Evolutionary conservation across 2,797 vertebrate species (phyloP), one percentile per base, ranked within the genome.

Genomic region (Anomalospiza imberbis): DNA sequence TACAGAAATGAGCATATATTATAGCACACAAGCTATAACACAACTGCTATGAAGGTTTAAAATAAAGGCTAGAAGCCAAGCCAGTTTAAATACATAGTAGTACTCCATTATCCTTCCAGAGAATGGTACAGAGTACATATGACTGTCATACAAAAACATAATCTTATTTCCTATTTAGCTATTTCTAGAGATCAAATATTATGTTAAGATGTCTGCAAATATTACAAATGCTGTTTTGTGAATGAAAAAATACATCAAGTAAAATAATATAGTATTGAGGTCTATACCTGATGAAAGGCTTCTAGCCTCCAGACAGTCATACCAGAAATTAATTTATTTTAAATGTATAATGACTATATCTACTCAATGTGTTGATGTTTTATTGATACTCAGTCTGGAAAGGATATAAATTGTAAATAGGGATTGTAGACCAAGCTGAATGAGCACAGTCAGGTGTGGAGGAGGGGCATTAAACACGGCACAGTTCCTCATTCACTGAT

Each of bases 121-220:
- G 60, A 93, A 94, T 10, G 62, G 38, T 45, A 91, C 26, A 48
- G 63, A 84, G 51, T 76, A 67, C 54, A 50, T 81, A 82, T 48
- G 61, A 91, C 74, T 80, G 92, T 90, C 81, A 92, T 26, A 67
- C 7, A 95, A 88, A 93, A 85, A 34, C 42, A 67, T 89, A 93
- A 96, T 92, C 95, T 93, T 88, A 93, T 94, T 95, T 95, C 61
- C 75, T 86, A 82, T 94, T 94, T 87, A 90, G 79, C 54, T 86
- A 45, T 91, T 95, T 88, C 86, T 85, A 89, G 83, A 95, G 93
- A 85, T 34, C 16, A 5, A 80, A 8, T 82, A 84, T 90, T 92
- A 85, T 15, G 40, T 29, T 62, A 75, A 40, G 57, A 85, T 79
- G 70, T 79, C 89, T 84, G 60, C 76, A 96, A 93, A 85, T 87